phyloP scores from a whole-genome alignment of 2,113 vertebrate genomes.

The Semnornis frantzii region DNA sequence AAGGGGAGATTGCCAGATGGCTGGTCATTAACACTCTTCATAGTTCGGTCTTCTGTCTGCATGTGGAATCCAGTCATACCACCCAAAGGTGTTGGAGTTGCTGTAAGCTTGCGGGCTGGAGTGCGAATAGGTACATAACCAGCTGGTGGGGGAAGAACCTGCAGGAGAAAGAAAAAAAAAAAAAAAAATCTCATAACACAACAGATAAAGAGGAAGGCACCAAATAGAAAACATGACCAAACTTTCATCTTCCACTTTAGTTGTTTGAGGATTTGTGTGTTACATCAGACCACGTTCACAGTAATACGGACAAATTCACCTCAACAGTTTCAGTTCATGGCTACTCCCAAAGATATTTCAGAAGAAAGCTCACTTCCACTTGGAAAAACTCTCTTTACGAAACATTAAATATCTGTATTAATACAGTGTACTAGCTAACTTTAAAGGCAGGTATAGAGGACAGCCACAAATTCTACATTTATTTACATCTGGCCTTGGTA shows the following conservation, averaged over 20 bases:
- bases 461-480: not conserved
- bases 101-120: slow-evolving; percentile 94
- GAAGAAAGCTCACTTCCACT: not conserved
- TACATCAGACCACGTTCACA: not conserved
- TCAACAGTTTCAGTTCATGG: not conserved
- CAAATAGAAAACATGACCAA: not conserved
- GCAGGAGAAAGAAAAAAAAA: not conserved
- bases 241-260: not conserved
- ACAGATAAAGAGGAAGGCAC: not conserved
- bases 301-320: not conserved
- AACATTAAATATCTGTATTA: not conserved
- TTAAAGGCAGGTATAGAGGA: not conserved
- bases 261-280: not conserved
- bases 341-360: not conserved
- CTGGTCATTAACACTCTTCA: slow-evolving; percentile 96
- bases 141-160: slow-evolving; percentile 96
- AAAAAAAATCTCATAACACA: not conserved
- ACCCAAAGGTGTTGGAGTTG: slow-evolving; percentile 95
- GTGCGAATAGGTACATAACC: slow-evolving; percentile 98
- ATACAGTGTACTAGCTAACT: not conserved
- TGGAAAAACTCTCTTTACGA: not conserved
- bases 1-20: slow-evolving; percentile 98
- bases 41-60: slow-evolving; percentile 93
- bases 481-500: not conserved
- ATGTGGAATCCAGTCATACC: slow-evolving; percentile 99